A percentile compares a stretch with the other conserved stretches of the same genome.
phyloP scores from a whole-genome alignment of 2,797 vertebrate species.

The Poliocrania exsul region DNA sequence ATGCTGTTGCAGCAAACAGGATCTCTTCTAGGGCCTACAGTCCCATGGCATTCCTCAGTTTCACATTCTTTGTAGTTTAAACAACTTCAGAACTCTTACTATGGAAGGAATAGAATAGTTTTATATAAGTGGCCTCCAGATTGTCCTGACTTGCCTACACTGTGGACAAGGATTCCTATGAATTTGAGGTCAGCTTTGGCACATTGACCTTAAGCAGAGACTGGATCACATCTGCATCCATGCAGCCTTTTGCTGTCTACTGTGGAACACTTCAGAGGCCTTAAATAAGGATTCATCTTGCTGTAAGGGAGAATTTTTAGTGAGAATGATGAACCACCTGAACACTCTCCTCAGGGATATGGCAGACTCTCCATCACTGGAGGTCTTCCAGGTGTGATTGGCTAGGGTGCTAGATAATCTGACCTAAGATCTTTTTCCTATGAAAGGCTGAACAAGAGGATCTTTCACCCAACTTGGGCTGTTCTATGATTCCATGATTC shows the following conservation, averaged over 20 bases:
- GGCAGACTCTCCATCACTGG: background rate
- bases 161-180: background rate
- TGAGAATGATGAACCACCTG: background rate
- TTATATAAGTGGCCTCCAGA: background rate
- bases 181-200: background rate
- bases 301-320: background rate
- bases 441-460: background rate
- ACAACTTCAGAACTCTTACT: background rate
- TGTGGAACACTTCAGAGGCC: background rate
- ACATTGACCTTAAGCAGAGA: background rate
- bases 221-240: background rate
- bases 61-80: background rate
- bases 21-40: background rate
- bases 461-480: rapidly evolving
- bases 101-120: background rate
- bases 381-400: background rate
- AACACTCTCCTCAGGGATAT: background rate
- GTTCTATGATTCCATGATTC: background rate
- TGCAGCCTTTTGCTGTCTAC: background rate
- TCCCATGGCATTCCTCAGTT: background rate
- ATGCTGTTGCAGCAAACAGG: rapidly evolving
- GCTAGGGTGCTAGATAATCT: background rate
- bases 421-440: background rate
- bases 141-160: background rate
- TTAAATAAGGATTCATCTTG: background rate